Base-by-base conservation (phyloP, 2,888 invertebrate species). In the Dorcus parallelipipedus region DNA sequence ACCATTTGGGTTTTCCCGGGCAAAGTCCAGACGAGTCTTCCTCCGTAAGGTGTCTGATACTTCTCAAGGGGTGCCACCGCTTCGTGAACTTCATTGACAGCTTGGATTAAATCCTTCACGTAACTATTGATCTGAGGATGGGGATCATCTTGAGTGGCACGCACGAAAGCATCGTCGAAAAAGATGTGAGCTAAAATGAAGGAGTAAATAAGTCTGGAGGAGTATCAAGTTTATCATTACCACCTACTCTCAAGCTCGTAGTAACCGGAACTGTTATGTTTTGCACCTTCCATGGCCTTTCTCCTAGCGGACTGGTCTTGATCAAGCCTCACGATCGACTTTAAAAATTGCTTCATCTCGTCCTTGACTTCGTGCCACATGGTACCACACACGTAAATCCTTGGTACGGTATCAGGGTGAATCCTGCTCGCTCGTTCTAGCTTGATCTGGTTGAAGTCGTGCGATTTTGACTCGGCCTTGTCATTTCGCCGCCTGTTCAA, bases 301-400 rank as follows among this genome's bases (percentile, higher is more conserved):
- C 90, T 83, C 52, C 93, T 84, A 1, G 94, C 92, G 72, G 91
- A 89, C 75, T 97, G 95, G 76, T 96, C 95, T 76, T 90, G 90
- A 76, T 97, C 97, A 77, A 96, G 78, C 62, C 95, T 83, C 65
- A 92, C 80, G 68, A 97, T 87, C 52, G 95, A 95, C 76, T 93
- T 93, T 64, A 97, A 83, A 76, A 96, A 89, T 73, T 92, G 91
- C 69, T 89, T 86, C 93, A 97, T 95, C 79, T 97, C 96, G 23
- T 89, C 90, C 70, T 85, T 85, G 0, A 86, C 91, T 78, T 96
- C 96, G 73, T 95, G 95, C 96, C 96, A 96, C 94, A 95, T 95
- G 0, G 95, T 96, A 3, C 93, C 95, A 71, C 95, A 96, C 2
- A 88, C 86, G 71, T 88, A 91, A 43, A 93, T 87, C 63, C 79